Evolutionary conservation across 35 echinoderm and acorn worm species (phyloP).

Genomic region (Eucidaris tribuloides): DNA sequence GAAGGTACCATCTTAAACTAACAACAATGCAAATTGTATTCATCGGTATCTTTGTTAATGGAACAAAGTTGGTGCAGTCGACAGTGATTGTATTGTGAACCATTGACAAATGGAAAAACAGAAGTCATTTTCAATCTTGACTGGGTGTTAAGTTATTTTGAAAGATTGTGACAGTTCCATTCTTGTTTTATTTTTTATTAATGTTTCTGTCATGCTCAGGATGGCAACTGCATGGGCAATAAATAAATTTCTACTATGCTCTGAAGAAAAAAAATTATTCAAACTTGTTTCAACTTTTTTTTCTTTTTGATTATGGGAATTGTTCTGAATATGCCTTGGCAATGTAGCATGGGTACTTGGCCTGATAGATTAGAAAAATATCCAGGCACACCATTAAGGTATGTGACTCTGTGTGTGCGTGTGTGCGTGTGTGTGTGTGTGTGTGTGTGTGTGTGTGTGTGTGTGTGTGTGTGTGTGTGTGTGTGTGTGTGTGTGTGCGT

Average conservation of each 20-base stretch:
- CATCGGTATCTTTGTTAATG: neutral
- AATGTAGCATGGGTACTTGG: neutral
- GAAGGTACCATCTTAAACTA: neutral
- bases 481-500: neutral
- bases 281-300: neutral
- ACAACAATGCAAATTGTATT: neutral
- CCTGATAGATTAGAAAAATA: neutral
- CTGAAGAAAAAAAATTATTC: neutral
- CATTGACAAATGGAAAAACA: neutral
- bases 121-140: neutral
- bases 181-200: neutral
- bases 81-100: neutral
- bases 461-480: neutral
- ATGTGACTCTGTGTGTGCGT: neutral
- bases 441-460: neutral
- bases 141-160: neutral
- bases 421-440: neutral
- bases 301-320: neutral
- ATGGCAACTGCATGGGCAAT: conserved; percentile 23
- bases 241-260: conserved; percentile 42
- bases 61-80: too few relatives aligned
- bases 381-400: neutral
- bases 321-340: neutral
- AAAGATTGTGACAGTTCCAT: neutral
- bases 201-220: conserved; percentile 21